Conservation (phyloP, 2,888 invertebrate species). For the Standfussiana lucernea region DNA sequence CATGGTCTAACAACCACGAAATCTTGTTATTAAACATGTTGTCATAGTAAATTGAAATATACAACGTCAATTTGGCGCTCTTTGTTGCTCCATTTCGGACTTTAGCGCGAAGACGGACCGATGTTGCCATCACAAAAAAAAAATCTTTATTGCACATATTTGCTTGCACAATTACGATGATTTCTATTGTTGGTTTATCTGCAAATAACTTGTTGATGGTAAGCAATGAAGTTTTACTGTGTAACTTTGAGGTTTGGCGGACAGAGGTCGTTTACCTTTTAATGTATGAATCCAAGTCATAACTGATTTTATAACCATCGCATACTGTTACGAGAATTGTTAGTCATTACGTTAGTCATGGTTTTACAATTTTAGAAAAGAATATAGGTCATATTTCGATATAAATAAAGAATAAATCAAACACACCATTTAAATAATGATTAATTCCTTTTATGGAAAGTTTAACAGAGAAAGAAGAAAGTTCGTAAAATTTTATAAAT, state of each 20-base stretch:
- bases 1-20: conserved; percentile 79
- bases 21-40: conserved; percentile 77
- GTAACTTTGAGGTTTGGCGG: conserved; percentile 49
- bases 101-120: conserved; percentile 35
- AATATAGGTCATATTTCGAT: conserved; percentile 10
- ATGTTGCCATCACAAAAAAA: conserved; percentile 34
- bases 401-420: conserved; percentile 11
- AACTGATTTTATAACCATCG: conserved; percentile 54
- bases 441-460: conserved; percentile 54
- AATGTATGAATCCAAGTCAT: conserved; percentile 39
- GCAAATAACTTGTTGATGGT: conserved; percentile 57
- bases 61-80: conserved; percentile 47
- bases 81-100: conserved; percentile 45
- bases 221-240: conserved; percentile 62
- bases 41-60: conserved; percentile 75
- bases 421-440: conserved; percentile 9
- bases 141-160: conserved; percentile 50
- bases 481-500: conserved; percentile 75
- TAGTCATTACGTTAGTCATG: conserved; percentile 26
- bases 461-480: conserved; percentile 67
- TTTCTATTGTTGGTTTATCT: conserved; percentile 71
- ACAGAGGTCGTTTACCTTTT: conserved; percentile 62
- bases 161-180: conserved; percentile 70
- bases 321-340: conserved; percentile 50
- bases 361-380: conserved; percentile 1